Evolutionary conservation across 2,888 invertebrate genomes (phyloP), one percentile per base, ranked within the genome.

Genomic region (Sussaba pulchella): DNA sequence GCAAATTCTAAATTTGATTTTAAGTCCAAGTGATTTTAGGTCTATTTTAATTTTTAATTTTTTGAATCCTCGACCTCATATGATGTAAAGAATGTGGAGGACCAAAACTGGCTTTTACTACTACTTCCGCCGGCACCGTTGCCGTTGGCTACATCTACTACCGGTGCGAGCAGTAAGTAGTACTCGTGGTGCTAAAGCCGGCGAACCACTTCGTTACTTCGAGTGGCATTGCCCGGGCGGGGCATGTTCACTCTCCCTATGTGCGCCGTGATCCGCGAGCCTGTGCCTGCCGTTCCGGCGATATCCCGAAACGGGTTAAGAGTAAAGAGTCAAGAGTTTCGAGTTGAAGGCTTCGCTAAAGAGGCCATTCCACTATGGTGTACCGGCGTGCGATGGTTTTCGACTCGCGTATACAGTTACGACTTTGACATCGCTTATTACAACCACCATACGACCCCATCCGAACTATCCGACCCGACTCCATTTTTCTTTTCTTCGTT

Each of bases 221-320:
- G 85, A 88, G 88, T 85, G 82, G 81, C 75, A 59, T 78, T 83
- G 78, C 81, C 82, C 69, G 12, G 43, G 36, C 72, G 76, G 80
- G 78, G 78, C 63, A 47, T 67, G 78, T 71, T 67, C 64, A 1
- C 43, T n/a, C 43, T 19, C 59, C 64, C 54, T 36, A 61, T 72
- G 50, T 39, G 50, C 39, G 9, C 83, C 83, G 80, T 72, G 79
- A 82, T 67, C 73, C 82, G 76, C 80, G 67, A 64, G 39, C 41
- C 26, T 26, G n/a, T 31, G 26, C 54, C 54, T 54, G 54, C 61
- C 6, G 17, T 21, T 36, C 64, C 59, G 57, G 75, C 72, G 54
- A 69, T 73, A 61, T 54, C 61, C 82, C 84, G 87, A 90, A 90
- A 87, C 87, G 86, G 88, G 89, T 90, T 89, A 90, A 89, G 87